Percentiles rank a stretch among this genome's conserved stretches.
These are phyloP conservation scores for Tragopan temminckii DNA, from an alignment of 2,797 vertebrate genomes.

Conservation along the genomic window DNA sequence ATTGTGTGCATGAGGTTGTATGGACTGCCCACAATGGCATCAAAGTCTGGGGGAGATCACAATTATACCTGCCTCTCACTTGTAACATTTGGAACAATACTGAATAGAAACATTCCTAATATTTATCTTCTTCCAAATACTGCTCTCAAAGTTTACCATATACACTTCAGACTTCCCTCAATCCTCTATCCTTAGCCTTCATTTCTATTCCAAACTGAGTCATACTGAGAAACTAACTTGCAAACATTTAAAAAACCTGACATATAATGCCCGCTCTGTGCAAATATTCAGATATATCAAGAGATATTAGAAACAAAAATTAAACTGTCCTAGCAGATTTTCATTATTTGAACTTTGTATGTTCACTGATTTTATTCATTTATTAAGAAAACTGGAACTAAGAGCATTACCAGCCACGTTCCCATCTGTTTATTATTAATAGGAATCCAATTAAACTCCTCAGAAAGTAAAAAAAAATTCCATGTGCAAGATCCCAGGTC, in stretches of 20 bases:
- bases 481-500: background rate
- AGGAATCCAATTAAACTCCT: background rate
- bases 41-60: rapidly evolving
- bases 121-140: background rate
- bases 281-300: background rate
- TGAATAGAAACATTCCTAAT: background rate
- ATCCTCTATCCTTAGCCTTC: background rate
- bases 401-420: rapidly evolving
- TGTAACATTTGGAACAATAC: background rate
- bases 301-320: background rate
- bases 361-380: background rate
- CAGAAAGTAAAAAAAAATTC: background rate
- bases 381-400: background rate
- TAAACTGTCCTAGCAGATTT: background rate
- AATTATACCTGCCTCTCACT: too few species aligned
- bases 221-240: background rate
- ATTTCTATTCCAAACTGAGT: background rate
- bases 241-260: background rate
- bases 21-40: rapidly evolving
- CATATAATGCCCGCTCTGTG: background rate
- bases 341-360: background rate
- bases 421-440: background rate
- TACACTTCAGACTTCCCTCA: background rate
- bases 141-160: background rate
- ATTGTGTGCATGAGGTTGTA: background rate